Evolutionary conservation across 2,888 invertebrate genomes (phyloP).

Genomic region (Mesorhabditis belari): DNA sequence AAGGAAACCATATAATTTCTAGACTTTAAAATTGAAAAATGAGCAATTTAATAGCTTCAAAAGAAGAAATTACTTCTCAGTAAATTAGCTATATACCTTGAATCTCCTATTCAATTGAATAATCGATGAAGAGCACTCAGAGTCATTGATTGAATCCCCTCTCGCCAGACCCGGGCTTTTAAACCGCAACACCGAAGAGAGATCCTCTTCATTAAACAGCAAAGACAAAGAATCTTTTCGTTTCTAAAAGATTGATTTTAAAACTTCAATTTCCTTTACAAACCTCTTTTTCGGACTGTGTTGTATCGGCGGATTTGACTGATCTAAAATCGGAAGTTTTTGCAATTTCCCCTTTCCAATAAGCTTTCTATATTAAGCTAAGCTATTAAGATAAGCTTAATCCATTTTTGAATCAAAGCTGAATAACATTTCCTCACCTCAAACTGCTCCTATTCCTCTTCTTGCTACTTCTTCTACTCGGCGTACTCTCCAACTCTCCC

Average conservation of each 20-base stretch:
- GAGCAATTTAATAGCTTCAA: no score
- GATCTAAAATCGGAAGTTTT: neutral
- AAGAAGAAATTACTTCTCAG: no score
- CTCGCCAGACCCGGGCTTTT: neutral
- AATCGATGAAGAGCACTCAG: neutral
- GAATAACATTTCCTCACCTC: neutral
- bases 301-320: neutral
- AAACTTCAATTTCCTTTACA: no score
- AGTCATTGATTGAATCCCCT: slow-evolving; percentile 5
- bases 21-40: no score
- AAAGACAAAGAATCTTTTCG: slow-evolving; percentile 1
- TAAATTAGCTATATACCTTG: no score
- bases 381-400: neutral
- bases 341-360: neutral
- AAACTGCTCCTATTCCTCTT: neutral
- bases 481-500: neutral
- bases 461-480: neutral
- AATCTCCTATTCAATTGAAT: neutral
- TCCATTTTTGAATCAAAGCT: neutral
- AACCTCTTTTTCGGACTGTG: no score
- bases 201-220: slow-evolving; percentile 9
- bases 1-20: no score
- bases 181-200: slow-evolving; percentile 3
- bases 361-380: neutral
- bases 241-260: neutral